These are phyloP conservation scores for Lasioglossum pauxillum DNA, from an alignment of 2,888 invertebrate species.

Conservation along the genomic window DNA sequence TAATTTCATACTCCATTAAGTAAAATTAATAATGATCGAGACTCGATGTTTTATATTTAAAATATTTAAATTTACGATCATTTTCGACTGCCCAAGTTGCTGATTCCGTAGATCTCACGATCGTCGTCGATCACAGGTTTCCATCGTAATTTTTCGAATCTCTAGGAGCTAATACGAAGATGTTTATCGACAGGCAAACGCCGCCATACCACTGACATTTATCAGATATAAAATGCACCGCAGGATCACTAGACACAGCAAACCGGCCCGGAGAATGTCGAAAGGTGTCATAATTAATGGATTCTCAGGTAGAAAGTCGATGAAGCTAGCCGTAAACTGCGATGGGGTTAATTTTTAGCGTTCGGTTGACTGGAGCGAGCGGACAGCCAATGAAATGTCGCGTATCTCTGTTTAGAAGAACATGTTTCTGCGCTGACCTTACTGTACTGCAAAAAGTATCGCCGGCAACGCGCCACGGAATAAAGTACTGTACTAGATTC, in stretches of 20 bases:
- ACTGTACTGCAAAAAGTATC: not conserved
- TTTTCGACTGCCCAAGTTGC: not conserved
- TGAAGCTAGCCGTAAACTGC: constrained; percentile 9
- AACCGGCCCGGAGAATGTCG: constrained; percentile 54
- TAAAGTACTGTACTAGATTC: not conserved
- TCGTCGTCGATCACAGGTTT: not conserved
- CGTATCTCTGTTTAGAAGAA: not conserved
- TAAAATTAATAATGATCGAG: not conserved
- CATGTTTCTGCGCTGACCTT: not conserved
- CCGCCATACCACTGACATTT: constrained; percentile 67
- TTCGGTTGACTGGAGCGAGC: not conserved
- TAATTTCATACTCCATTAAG: not conserved
- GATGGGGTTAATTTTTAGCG: constrained; percentile 4
- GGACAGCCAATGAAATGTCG: not conserved
- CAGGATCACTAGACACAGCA: constrained; percentile 34
- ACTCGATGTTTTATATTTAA: not conserved
- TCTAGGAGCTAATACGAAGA: constrained; percentile 57
- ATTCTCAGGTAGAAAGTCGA: constrained; percentile 42
- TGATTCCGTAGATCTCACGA: constrained; percentile 2
- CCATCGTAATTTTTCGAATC: constrained; percentile 58
- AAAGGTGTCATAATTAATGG: constrained; percentile 65
- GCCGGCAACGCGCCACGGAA: not conserved
- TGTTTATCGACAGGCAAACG: constrained; percentile 65
- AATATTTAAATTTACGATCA: not conserved
- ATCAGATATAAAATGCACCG: constrained; percentile 57